Conservation (phyloP, 2,797 vertebrate genomes). For the Erethizon dorsatum region DNA sequence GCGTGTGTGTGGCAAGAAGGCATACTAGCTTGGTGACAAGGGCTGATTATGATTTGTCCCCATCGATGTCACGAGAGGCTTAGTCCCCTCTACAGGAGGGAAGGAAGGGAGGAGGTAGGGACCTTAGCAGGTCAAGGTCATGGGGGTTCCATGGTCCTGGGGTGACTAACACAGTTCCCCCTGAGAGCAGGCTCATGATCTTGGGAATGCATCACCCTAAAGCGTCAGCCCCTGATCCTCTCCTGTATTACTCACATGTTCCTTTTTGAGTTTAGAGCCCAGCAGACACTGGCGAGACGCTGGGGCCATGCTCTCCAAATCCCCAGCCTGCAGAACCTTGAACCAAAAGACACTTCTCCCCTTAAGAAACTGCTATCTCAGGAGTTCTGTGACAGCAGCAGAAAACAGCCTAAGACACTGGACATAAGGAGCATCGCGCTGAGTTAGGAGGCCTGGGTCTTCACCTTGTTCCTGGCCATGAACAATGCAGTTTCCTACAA, state of each 20-base stretch:
- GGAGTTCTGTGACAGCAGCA: neutral
- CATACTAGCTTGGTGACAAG: accelerated
- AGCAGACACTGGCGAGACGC: neutral
- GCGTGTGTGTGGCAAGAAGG: accelerated
- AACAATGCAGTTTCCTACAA: neutral
- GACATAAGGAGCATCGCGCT: accelerated
- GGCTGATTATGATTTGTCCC: too few relatives aligned
- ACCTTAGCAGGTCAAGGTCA: neutral
- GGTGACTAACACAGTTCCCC: too few relatives aligned
- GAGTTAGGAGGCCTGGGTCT: neutral
- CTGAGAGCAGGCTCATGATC: neutral
- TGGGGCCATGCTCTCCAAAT: neutral
- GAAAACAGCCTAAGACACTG: neutral
- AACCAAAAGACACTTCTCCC: neutral
- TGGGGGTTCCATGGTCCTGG: accelerated
- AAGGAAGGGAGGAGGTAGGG: too few relatives aligned
- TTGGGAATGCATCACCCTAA: neutral
- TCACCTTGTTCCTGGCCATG: neutral
- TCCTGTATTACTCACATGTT: neutral
- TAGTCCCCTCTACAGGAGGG: too few relatives aligned
- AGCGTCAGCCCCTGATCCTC: neutral
- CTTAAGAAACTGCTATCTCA: neutral
- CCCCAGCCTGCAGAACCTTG: neutral
- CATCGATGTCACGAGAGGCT: neutral
- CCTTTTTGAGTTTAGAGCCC: neutral